phyloP scores from a whole-genome alignment of 2,113 vertebrate genomes.

The Pseudopodoces humilis region DNA sequence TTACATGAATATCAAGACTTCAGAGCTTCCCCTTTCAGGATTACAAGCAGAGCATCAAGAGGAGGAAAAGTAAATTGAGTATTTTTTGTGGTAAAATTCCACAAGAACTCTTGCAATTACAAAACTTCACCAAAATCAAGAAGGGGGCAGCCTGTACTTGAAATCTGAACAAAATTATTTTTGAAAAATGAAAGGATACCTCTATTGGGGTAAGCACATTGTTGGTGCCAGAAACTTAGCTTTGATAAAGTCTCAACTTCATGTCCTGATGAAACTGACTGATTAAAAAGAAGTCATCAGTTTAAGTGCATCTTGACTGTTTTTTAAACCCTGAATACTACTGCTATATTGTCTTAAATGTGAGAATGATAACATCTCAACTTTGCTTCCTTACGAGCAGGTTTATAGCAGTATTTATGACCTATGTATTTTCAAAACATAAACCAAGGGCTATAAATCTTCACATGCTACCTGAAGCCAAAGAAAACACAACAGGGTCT shows the following conservation, averaged over 20 bases:
- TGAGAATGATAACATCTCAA: background rate
- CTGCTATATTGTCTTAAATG: background rate
- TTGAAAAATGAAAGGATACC: background rate
- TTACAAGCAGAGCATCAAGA: background rate
- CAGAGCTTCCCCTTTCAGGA: background rate
- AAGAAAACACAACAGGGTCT: background rate
- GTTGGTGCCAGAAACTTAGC: background rate
- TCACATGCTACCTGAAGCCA: background rate
- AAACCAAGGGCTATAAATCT: background rate
- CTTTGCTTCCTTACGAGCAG: background rate
- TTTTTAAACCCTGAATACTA: background rate
- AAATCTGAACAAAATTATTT: background rate
- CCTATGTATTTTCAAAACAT: background rate
- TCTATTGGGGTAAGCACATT: background rate
- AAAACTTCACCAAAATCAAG: slow-evolving; percentile 37
- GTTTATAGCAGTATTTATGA: background rate
- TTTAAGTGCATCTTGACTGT: background rate
- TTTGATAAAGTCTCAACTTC: background rate
- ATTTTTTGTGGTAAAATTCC: background rate
- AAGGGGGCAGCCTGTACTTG: slow-evolving; percentile 36
- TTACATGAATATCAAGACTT: fast-evolving
- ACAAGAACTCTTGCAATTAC: background rate
- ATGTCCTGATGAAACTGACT: background rate
- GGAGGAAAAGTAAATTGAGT: background rate
- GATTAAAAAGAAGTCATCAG: background rate